A percentile compares a stretch with the other conserved stretches of the same genome.
Conservation (phyloP, 37 sponge, comb jelly and placozoan genomes). For the Spongilla lacustris region DNA sequence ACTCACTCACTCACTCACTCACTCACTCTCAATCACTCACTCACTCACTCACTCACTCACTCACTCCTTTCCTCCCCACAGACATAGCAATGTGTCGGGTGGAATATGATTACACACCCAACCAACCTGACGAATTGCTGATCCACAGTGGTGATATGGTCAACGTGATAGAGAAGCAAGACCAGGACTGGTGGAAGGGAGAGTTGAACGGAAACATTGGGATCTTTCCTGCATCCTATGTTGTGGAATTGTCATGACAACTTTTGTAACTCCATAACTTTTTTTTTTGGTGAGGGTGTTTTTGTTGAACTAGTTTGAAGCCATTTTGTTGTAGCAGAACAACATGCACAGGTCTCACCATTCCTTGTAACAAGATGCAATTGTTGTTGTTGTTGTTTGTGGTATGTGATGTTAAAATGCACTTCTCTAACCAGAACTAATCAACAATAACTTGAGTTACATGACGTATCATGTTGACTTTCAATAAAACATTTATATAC, state of each 20-base stretch:
- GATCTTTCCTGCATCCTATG: slow-evolving; percentile 93
- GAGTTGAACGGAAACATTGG: slow-evolving; percentile 83
- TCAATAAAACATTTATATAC: too few species aligned
- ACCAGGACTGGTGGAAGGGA: slow-evolving; percentile 94
- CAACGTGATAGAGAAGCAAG: slow-evolving; percentile 72
- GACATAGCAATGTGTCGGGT: slow-evolving; percentile 72
- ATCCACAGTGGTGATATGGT: slow-evolving; percentile 75
- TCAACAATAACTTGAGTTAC: too few species aligned
- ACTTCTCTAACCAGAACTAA: too few species aligned
- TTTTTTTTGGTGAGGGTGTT: too few species aligned
- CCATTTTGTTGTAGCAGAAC: neutral
- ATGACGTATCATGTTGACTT: too few species aligned
- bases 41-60: neutral
- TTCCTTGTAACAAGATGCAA: too few species aligned
- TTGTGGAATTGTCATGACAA: slow-evolving; percentile 34
- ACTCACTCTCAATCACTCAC: neutral
- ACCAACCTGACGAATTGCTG: slow-evolving; percentile 81
- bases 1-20: too few species aligned
- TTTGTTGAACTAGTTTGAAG: too few species aligned
- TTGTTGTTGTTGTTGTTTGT: too few species aligned
- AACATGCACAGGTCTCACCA: too few species aligned
- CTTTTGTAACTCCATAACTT: too few species aligned
- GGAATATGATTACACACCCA: slow-evolving; percentile 72
- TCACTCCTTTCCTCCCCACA: neutral
- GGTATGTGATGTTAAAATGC: too few species aligned